These are phyloP conservation scores for Atrina japonica DNA, from an alignment of 2,888 invertebrate species.

Conservation along the genomic window DNA sequence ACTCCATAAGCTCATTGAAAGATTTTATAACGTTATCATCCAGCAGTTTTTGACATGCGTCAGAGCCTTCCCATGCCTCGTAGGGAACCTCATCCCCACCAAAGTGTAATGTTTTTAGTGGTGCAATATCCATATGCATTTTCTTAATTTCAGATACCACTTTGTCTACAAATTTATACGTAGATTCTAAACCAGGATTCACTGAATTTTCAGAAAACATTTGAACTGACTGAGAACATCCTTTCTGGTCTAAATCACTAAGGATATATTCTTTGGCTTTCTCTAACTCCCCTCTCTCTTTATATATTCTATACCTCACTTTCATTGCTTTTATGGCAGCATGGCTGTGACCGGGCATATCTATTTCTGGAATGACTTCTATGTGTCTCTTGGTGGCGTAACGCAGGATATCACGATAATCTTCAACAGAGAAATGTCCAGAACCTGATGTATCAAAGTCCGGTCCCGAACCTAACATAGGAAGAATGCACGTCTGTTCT, in stretches of 20 bases:
- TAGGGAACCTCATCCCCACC: slow-evolving; percentile 77
- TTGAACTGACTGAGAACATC: slow-evolving; percentile 68
- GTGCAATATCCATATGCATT: slow-evolving; percentile 66
- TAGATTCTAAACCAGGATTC: slow-evolving; percentile 76
- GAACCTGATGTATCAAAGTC: slow-evolving; percentile 63
- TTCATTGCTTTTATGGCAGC: slow-evolving; percentile 75
- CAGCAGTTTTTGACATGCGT: slow-evolving; percentile 64
- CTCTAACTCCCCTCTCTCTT: slow-evolving; percentile 48
- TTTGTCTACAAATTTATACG: slow-evolving; percentile 73
- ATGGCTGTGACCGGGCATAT: slow-evolving; percentile 77
- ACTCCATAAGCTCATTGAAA: slow-evolving; percentile 61
- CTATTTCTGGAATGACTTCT: slow-evolving; percentile 77
- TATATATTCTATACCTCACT: slow-evolving; percentile 58
- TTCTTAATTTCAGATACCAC: slow-evolving; percentile 67
- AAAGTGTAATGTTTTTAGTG: slow-evolving; percentile 71
- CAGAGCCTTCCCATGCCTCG: slow-evolving; percentile 72
- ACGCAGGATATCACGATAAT: slow-evolving; percentile 69
- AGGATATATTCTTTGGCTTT: slow-evolving; percentile 60
- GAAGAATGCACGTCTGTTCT: slow-evolving; percentile 63
- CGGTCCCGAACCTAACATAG: slow-evolving; percentile 72
- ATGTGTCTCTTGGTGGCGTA: slow-evolving; percentile 69
- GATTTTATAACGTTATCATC: slow-evolving; percentile 51
- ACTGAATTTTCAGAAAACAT: slow-evolving; percentile 76
- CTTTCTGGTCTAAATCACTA: slow-evolving; percentile 56
- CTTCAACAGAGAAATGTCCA: slow-evolving; percentile 67